Evolutionary conservation across 2,113 vertebrate genomes (phyloP), one percentile per base, ranked within the genome.

Genomic region (Lonchura striata): DNA sequence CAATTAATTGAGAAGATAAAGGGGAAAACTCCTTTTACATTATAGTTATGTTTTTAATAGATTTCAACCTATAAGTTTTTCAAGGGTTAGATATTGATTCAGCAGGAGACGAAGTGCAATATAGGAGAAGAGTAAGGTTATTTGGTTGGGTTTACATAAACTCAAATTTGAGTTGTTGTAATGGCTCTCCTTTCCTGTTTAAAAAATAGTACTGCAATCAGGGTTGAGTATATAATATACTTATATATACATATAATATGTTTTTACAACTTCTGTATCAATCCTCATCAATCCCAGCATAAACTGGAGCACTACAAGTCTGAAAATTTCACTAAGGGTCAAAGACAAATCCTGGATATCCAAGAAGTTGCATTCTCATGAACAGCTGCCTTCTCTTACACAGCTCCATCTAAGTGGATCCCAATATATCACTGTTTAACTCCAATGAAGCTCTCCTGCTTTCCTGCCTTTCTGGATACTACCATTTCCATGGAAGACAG

Each of bases 191-290:
- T 75, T 54, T 88, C n/a, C 25, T 13, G 10, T 72, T 64, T 47
- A 68, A 22, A 39, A 82, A 84, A 68, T 3, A 54, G 5, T 11
- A 16, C 24, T 44, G 3, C 2, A n/a, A 28, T 8, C 9, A 59
- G 3, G 3, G 4, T 28, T 59, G 44, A 60, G 2, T 6, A 7
- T 76, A 76, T 76, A 82, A 84, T 28, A 46, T 0, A n/a, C 15
- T 15, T 56, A 9, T n/a, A n/a, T n/a, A n/a, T n/a, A n/a, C n/a
- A n/a, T n/a, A n/a, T n/a, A n/a, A n/a, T n/a, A n/a, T 19, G 27
- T 15, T n/a, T 72, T 31, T 24, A 20, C 10, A 41, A 7, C 30
- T 5, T 59, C 6, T 33, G 14, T n/a, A 37, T 1, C 0, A 2
- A 5, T 8, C 47, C 20, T 33, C 8, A 35, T 52, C 37, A 44